Evolutionary conservation across 2,888 invertebrate species (phyloP).

Genomic region (Phorcus lineatus): DNA sequence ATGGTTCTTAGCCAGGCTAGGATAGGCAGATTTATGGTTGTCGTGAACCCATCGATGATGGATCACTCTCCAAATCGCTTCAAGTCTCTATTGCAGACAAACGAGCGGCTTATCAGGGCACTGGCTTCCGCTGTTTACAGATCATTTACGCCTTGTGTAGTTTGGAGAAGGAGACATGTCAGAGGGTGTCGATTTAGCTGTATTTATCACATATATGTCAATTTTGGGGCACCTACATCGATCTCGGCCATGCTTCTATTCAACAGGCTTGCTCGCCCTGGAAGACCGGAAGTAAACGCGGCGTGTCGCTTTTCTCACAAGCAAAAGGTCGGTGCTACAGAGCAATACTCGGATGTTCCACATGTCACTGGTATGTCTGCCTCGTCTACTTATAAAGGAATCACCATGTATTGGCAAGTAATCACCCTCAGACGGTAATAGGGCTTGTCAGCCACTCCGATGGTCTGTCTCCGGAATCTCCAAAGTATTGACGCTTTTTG

Average conservation of each 20-base stretch:
- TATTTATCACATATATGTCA: constrained; percentile 15
- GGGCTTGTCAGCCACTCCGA: background rate
- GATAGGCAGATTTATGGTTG: constrained; percentile 1
- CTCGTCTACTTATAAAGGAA: background rate
- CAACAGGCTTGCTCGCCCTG: background rate
- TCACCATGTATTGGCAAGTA: background rate
- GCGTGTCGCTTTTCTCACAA: background rate
- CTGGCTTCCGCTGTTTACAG: background rate
- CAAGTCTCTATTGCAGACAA: constrained; percentile 1
- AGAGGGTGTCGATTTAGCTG: background rate
- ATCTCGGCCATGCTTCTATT: background rate
- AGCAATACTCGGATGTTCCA: background rate
- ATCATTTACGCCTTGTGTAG: constrained; percentile 9
- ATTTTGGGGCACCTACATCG: background rate
- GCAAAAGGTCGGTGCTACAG: background rate
- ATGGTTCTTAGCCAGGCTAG: background rate
- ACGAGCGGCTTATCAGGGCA: constrained; percentile 3
- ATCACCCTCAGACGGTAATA: background rate
- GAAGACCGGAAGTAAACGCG: background rate
- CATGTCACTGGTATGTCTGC: background rate
- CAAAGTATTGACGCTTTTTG: too few species aligned
- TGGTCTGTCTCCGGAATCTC: too few species aligned
- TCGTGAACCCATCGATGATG: background rate
- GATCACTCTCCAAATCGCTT: background rate
- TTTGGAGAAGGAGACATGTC: constrained; percentile 1